Evolutionary conservation across 2,113 vertebrate genomes (phyloP).

Genomic region (Corydoras sp.): DNA sequence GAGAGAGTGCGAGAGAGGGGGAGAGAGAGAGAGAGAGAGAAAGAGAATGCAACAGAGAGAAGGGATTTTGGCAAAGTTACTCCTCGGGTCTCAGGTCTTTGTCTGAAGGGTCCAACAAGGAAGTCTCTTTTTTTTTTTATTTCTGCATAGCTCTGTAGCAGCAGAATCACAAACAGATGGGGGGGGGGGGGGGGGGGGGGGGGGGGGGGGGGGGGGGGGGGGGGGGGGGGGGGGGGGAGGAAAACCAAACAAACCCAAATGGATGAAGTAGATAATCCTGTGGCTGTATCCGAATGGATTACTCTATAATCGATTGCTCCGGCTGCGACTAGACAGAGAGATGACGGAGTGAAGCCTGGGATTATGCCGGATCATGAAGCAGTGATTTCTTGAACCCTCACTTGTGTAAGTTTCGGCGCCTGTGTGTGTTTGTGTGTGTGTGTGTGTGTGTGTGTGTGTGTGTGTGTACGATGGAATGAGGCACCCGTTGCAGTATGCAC

Average conservation of each 20-base stretch:
- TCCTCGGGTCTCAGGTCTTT: conserved; percentile 59
- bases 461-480: conserved; percentile 45
- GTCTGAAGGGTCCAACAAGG: conserved; percentile 73
- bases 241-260: conserved; percentile 48
- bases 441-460: conserved; percentile 23
- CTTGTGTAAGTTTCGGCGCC: conserved; percentile 16
- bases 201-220: conserved; percentile 66
- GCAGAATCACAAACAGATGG: conserved; percentile 65
- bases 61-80: conserved; percentile 78
- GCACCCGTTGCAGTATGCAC: conserved; percentile 57
- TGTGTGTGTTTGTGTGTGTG: conserved; percentile 27
- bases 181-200: conserved; percentile 60
- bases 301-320: conserved; percentile 29
- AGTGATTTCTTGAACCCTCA: conserved; percentile 36
- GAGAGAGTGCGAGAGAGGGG: background rate
- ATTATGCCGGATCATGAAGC: conserved; percentile 23
- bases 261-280: conserved; percentile 28
- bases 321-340: conserved; percentile 13
- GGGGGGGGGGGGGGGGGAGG: conserved; percentile 50
- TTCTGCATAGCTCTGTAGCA: conserved; percentile 86
- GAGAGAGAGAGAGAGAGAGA: background rate
- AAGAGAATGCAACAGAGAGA: conserved; percentile 50
- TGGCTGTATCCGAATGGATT: conserved; percentile 25
- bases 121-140: conserved; percentile 58
- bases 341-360: conserved; percentile 19